phyloP scores from a whole-genome alignment of 2,888 invertebrate genomes.

The Pyralis farinalis region DNA sequence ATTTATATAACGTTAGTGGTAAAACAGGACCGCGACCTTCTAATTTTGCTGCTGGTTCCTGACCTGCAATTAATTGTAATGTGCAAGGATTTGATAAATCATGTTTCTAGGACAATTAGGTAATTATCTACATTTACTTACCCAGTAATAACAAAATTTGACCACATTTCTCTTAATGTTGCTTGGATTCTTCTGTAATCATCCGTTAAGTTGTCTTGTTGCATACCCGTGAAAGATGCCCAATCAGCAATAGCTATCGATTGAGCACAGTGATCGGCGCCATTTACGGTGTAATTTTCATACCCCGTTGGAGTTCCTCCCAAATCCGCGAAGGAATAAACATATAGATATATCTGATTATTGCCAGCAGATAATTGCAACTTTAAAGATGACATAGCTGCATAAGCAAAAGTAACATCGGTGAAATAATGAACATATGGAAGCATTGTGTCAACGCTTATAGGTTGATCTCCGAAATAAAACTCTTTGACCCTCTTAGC shows the following conservation, averaged over 20 bases:
- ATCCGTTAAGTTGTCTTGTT: constrained; percentile 14
- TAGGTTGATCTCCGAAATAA: constrained; percentile 37
- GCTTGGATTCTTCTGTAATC: constrained; percentile 25
- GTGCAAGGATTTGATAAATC: too few relatives aligned
- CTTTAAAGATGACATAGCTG: constrained; percentile 22
- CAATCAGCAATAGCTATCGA: constrained; percentile 23
- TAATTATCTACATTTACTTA: constrained; percentile 1
- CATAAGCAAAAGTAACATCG: constrained; percentile 43
- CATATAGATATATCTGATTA: constrained; percentile 41
- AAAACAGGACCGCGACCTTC: too few relatives aligned
- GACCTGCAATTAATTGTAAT: too few relatives aligned
- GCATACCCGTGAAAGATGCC: background rate
- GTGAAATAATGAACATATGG: constrained; percentile 40
- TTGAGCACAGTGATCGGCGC: constrained; percentile 34
- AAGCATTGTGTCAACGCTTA: constrained; percentile 30
- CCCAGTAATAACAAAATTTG: constrained; percentile 36
- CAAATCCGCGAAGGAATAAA: constrained; percentile 38
- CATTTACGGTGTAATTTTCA: constrained; percentile 22
- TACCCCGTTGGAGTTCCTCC: constrained; percentile 21
- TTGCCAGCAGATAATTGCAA: constrained; percentile 37
- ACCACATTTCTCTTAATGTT: constrained; percentile 33
- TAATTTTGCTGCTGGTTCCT: too few relatives aligned
- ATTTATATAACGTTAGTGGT: too few relatives aligned
- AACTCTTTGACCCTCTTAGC: constrained; percentile 35
- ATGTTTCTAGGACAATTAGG: too few relatives aligned